phyloP scores from a whole-genome alignment of 2,113 vertebrate genomes.

The Microcebus lehilahytsara region DNA sequence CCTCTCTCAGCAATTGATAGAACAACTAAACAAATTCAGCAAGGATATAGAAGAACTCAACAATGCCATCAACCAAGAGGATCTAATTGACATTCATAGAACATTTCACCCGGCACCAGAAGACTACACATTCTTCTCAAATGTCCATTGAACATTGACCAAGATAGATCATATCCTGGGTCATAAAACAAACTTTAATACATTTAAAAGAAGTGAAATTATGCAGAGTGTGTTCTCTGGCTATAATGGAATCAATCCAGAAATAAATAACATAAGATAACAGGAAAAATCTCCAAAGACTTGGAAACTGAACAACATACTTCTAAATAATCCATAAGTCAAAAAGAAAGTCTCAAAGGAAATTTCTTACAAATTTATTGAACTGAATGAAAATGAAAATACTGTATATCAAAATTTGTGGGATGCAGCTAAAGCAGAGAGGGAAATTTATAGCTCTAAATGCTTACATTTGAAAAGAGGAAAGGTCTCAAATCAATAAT shows the following conservation, averaged over 20 bases:
- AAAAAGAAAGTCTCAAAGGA: conserved; percentile 33
- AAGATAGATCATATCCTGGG: background rate
- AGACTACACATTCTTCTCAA: conserved; percentile 12
- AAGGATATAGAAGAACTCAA: background rate
- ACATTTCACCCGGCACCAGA: background rate
- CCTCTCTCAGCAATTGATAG: background rate
- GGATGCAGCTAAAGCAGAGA: background rate
- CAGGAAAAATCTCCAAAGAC: background rate
- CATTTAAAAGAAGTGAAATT: conserved; percentile 29
- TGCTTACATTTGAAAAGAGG: background rate
- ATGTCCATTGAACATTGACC: background rate
- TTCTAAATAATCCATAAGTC: background rate
- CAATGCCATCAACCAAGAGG: background rate
- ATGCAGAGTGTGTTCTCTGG: background rate
- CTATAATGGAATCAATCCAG: conserved; percentile 27
- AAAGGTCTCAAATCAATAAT: background rate
- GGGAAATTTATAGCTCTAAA: background rate
- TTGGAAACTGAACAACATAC: background rate
- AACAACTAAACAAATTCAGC: conserved; percentile 16
- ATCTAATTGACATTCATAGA: background rate
- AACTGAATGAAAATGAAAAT: conserved; percentile 22
- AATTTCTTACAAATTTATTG: background rate
- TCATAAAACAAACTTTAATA: conserved; percentile 3
- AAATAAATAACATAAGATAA: background rate
- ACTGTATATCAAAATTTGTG: background rate